A percentile compares a stretch with the other conserved stretches of the same genome.
Evolutionary conservation across 1,140 invertebrate genomes (phyloP).

Genomic region (Neodiprion lecontei): DNA sequence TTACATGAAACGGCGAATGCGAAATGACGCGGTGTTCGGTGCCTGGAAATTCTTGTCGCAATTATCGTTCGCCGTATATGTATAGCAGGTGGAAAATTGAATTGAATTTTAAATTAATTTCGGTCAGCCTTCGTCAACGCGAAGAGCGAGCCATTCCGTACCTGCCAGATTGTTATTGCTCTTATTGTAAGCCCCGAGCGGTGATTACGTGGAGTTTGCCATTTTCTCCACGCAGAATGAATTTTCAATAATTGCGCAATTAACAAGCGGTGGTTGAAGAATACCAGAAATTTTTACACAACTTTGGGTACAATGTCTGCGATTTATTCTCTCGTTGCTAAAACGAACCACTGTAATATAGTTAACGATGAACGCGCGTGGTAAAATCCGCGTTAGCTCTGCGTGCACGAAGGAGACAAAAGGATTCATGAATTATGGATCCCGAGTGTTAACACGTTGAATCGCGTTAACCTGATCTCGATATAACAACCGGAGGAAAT

Average conservation of each 20-base stretch:
- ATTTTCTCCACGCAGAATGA: no score
- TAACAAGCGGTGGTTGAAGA: not conserved
- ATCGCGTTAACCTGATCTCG: not conserved
- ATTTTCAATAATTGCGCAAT: not conserved
- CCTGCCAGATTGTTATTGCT: no score
- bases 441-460: not conserved
- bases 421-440: constrained; percentile 3
- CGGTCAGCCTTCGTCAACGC: no score
- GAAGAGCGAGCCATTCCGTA: no score
- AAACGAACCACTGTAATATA: not conserved
- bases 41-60: no score
- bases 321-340: not conserved
- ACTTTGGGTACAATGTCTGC: not conserved
- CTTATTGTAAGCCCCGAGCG: no score
- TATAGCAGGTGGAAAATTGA: no score
- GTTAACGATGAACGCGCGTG: not conserved
- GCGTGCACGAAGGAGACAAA: not conserved
- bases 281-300: not conserved
- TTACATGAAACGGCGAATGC: no score
- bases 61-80: no score
- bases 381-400: not conserved
- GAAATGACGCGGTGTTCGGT: no score
- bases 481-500: not conserved
- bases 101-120: no score
- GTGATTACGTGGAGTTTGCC: no score